Percentiles rank a stretch among this genome's conserved stretches.
Conservation (phyloP, 2,113 vertebrate genomes). For the Pseudolaguvia tuberculata region DNA sequence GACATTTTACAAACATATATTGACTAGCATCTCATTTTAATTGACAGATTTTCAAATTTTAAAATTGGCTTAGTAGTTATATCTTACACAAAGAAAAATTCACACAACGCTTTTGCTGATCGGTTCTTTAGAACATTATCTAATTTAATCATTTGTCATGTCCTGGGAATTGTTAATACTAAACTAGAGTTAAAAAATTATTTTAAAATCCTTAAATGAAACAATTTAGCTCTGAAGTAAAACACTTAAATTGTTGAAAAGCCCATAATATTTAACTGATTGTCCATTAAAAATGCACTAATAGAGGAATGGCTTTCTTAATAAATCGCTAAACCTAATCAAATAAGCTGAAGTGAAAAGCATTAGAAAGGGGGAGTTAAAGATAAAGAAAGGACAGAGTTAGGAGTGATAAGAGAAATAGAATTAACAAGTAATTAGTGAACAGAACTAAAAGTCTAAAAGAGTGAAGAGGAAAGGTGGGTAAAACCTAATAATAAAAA, state of each 20-base stretch:
- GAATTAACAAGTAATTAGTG: neutral
- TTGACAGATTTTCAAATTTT: no score
- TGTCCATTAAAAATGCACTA: slow-evolving; percentile 22
- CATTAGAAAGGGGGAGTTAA: neutral
- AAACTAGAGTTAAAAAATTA: neutral
- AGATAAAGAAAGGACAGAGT: neutral
- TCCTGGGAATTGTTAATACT: neutral
- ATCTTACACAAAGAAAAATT: neutral
- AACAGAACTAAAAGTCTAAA: neutral
- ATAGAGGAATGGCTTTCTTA: neutral
- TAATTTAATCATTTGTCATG: slow-evolving; percentile 7
- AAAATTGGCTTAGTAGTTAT: neutral
- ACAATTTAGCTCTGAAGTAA: slow-evolving; percentile 1
- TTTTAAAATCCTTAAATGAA: neutral
- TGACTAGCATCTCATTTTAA: neutral
- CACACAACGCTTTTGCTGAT: neutral
- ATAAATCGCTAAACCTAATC: neutral
- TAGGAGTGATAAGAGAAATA: neutral
- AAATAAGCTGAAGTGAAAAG: neutral
- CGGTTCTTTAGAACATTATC: slow-evolving; percentile 19
- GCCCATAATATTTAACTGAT: slow-evolving; percentile 15
- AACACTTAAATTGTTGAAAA: slow-evolving; percentile 19
- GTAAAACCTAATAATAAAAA: no score
- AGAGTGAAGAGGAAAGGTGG: no score
- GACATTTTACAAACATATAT: no score